A percentile compares a stretch with the other conserved stretches of the same genome.
Conservation (phyloP, 2,888 invertebrate species). For the Pogonocherus hispidulus region DNA sequence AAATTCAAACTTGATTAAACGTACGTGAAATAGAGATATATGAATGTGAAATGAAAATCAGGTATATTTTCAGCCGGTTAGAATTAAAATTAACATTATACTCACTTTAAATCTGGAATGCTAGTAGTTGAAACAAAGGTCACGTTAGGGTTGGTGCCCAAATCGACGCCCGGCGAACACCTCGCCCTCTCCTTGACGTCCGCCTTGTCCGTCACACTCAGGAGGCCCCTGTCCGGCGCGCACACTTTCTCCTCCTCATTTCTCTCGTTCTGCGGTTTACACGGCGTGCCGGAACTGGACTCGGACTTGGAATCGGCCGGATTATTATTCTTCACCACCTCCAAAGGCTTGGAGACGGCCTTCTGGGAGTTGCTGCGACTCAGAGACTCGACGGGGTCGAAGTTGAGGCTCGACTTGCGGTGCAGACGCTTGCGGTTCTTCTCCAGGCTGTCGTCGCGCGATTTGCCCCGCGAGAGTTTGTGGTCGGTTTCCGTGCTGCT, state of each 20-base stretch:
- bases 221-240: conserved; percentile 33
- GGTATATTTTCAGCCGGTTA: no score
- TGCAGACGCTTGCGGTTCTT: conserved; percentile 42
- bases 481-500: conserved; percentile 56
- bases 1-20: no score
- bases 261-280: conserved; percentile 27
- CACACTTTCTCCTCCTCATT: conserved; percentile 32
- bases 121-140: conserved; percentile 62
- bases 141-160: conserved; percentile 64
- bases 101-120: conserved; percentile 62
- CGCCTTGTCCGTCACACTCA: conserved; percentile 43
- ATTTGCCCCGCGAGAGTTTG: conserved; percentile 37
- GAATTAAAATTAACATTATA: conserved; percentile 8
- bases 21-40: no score
- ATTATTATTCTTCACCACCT: conserved; percentile 51
- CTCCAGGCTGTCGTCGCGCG: conserved; percentile 45
- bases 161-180: conserved; percentile 63
- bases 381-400: conserved; percentile 55
- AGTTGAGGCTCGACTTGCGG: conserved; percentile 49
- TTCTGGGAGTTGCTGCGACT: conserved; percentile 58
- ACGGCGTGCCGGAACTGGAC: conserved; percentile 58
- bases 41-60: no score
- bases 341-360: conserved; percentile 54
- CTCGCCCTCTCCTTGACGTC: conserved; percentile 49
- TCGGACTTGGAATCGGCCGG: conserved; percentile 61